Conservation (phyloP, 2,888 invertebrate genomes). For the Trichogramma dendrolimi region DNA sequence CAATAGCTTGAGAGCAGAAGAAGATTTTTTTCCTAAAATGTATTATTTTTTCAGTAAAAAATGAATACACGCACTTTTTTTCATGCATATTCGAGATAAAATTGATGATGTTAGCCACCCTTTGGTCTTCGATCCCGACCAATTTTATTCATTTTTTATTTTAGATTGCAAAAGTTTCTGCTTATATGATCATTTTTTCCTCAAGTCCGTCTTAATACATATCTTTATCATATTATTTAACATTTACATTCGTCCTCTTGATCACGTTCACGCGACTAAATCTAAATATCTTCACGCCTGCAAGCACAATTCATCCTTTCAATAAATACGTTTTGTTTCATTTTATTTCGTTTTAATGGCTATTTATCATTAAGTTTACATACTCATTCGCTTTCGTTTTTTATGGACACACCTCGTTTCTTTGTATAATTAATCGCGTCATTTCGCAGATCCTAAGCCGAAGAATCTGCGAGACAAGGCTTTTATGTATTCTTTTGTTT, state of each 20-base stretch:
- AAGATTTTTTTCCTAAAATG: not conserved
- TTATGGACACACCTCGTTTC: conserved; percentile 5
- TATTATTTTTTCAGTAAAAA: not conserved
- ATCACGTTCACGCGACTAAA: conserved; percentile 17
- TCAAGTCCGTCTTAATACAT: no score
- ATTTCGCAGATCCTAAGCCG: conserved; percentile 45
- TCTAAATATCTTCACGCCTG: not conserved
- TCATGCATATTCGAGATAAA: not conserved
- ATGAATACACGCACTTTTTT: not conserved
- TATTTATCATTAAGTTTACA: not conserved
- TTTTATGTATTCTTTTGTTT: conserved; percentile 7
- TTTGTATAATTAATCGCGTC: conserved; percentile 29
- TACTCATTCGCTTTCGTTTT: conserved; percentile 20
- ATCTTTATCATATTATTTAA: conserved; percentile 36
- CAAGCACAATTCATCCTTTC: conserved; percentile 12
- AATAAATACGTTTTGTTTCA: conserved; percentile 31
- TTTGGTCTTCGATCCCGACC: no score
- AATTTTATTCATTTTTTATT: not conserved
- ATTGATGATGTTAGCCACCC: no score
- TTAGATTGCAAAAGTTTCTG: conserved; percentile 36
- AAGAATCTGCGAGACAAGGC: conserved; percentile 50
- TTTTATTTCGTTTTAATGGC: conserved; percentile 14
- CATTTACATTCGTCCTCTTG: conserved; percentile 38
- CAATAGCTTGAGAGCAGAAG: no score
- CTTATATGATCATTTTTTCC: conserved; percentile 17